Conservation (phyloP, 2,113 vertebrate species). For the Panthera uncia region DNA sequence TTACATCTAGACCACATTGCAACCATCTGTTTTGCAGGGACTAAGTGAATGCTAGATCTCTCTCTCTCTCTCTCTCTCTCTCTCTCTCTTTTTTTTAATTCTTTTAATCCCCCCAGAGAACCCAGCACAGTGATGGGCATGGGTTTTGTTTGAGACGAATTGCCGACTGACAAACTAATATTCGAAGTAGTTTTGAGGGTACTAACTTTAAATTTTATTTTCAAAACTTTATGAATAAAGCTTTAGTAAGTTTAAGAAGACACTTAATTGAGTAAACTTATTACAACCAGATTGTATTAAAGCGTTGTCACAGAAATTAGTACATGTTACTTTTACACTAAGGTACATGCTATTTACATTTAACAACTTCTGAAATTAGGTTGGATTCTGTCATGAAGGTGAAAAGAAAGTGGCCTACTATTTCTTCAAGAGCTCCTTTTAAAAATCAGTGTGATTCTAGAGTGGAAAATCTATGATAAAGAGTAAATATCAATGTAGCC, state of each 20-base stretch:
- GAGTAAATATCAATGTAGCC: not conserved
- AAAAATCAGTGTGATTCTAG: not conserved
- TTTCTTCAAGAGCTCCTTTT: not conserved
- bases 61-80: too few species aligned
- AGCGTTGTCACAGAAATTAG: not conserved
- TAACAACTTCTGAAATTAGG: not conserved
- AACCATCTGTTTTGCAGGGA: not conserved
- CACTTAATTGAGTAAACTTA: not conserved
- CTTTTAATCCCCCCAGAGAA: not conserved
- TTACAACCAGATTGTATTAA: not conserved
- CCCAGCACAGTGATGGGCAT: not conserved
- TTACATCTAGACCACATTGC: not conserved
- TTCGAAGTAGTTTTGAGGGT: not conserved
- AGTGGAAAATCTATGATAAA: not conserved
- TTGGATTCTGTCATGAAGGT: not conserved
- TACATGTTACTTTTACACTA: not conserved
- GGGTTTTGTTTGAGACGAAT: conserved; percentile 37
- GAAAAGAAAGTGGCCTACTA: not conserved
- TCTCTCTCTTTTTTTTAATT: not conserved
- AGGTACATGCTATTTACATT: not conserved
- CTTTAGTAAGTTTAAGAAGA: conserved; percentile 15
- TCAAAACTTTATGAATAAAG: conserved; percentile 32
- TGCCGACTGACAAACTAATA: not conserved
- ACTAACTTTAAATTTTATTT: not conserved
- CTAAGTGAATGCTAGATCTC: not conserved